A percentile compares a stretch with the other conserved stretches of the same genome.
phyloP scores from a whole-genome alignment of 2,113 vertebrate genomes.

The Anhinga anhinga region DNA sequence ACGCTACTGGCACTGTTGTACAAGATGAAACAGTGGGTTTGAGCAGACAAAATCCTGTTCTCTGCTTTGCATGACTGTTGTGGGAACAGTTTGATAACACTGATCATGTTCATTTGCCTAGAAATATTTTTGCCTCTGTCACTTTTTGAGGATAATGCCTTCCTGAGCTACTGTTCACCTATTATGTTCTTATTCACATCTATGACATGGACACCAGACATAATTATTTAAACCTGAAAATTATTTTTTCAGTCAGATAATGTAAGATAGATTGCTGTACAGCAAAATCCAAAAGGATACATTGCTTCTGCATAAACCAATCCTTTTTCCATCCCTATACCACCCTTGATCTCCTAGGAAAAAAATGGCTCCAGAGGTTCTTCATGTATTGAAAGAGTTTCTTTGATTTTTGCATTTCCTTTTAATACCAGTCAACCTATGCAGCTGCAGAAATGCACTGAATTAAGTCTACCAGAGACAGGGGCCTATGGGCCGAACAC shows the following conservation, averaged over 20 bases:
- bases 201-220: background rate
- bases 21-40: background rate
- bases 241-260: background rate
- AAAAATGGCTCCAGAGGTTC: background rate
- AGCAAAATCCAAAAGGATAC: background rate
- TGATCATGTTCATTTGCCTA: background rate
- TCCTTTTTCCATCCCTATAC: background rate
- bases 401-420: background rate
- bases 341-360: background rate
- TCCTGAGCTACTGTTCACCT: background rate
- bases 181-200: background rate
- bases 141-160: background rate
- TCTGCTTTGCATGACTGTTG: background rate
- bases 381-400: background rate
- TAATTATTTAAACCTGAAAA: background rate
- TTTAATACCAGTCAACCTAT: background rate
- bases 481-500: background rate
- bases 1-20: fast-evolving
- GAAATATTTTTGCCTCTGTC: background rate
- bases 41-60: background rate
- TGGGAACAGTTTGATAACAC: background rate
- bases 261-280: background rate
- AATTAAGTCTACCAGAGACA: background rate
- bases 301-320: background rate
- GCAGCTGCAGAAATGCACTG: background rate